Evolutionary conservation across 30 jellyfish, hydroid and myxozoan species (phyloP).

Genomic region (Phacellophora camtschatica): DNA sequence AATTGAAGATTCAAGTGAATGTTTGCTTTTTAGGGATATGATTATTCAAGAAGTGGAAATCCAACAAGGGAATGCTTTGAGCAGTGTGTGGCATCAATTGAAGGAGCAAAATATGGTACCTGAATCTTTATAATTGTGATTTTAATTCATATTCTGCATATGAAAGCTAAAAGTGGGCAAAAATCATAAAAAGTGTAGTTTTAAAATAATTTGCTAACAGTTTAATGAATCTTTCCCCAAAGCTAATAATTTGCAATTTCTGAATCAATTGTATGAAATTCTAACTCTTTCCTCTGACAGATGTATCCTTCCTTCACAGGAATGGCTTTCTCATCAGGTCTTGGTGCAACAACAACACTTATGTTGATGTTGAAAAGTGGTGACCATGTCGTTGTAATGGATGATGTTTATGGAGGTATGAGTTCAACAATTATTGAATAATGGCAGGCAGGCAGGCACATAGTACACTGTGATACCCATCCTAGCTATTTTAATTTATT

Average conservation of each 20-base stretch:
- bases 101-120: slow-evolving; percentile 95
- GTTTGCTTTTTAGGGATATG: slow-evolving; percentile 95
- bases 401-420: slow-evolving; percentile 99
- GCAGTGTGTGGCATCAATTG: slow-evolving; percentile 86
- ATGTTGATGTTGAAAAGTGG: slow-evolving; percentile 77
- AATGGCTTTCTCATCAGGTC: slow-evolving; percentile 97
- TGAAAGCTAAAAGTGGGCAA: too few relatives aligned
- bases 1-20: too few relatives aligned
- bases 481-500: too few relatives aligned
- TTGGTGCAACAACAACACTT: slow-evolving; percentile 90
- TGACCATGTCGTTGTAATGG: slow-evolving; percentile 93
- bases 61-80: slow-evolving; percentile 97
- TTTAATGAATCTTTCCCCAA: too few relatives aligned
- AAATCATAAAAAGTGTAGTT: too few relatives aligned
- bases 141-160: neutral
- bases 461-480: too few relatives aligned
- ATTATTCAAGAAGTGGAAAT: slow-evolving; percentile 95
- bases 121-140: neutral
- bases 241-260: neutral
- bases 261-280: neutral
- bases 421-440: too few relatives aligned
- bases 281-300: too few relatives aligned
- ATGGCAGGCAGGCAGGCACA: too few relatives aligned
- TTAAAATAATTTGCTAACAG: too few relatives aligned
- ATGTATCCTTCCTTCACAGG: slow-evolving; percentile 47